These are phyloP conservation scores for Leptopterna dolabrata DNA, from an alignment of 2,888 invertebrate species.

Conservation along the genomic window DNA sequence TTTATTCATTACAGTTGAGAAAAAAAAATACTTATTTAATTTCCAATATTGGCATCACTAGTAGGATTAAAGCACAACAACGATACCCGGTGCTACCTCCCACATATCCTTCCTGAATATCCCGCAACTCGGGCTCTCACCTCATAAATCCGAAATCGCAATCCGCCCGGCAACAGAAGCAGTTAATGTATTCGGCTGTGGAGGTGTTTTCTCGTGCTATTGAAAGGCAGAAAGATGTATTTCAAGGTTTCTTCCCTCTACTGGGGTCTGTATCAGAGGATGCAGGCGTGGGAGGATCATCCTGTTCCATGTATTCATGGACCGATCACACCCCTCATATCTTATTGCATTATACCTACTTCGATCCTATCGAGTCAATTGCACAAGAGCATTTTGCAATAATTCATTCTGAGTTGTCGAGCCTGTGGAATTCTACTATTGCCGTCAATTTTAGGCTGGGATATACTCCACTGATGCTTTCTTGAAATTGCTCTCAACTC, in stretches of 20 bases:
- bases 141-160: not conserved
- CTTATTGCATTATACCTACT: not conserved
- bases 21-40: too few species aligned
- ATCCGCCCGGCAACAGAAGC: not conserved
- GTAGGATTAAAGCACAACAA: too few species aligned
- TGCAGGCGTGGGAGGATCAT: not conserved
- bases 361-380: not conserved
- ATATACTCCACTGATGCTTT: too few species aligned
- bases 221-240: not conserved
- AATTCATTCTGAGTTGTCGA: too few species aligned
- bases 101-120: not conserved
- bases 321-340: not conserved
- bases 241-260: not conserved
- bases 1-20: too few species aligned
- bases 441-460: too few species aligned
- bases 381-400: not conserved
- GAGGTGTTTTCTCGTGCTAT: not conserved
- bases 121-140: not conserved
- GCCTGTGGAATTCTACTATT: too few species aligned
- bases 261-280: not conserved
- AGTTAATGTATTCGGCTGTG: not conserved
- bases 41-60: too few species aligned
- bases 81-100: too few species aligned
- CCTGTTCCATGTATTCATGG: not conserved
- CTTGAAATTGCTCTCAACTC: too few species aligned